A percentile compares a stretch with the other conserved stretches of the same genome.
These are phyloP conservation scores for Parnassius glacialis DNA, from an alignment of 2,888 invertebrate genomes.

Conservation along the genomic window DNA sequence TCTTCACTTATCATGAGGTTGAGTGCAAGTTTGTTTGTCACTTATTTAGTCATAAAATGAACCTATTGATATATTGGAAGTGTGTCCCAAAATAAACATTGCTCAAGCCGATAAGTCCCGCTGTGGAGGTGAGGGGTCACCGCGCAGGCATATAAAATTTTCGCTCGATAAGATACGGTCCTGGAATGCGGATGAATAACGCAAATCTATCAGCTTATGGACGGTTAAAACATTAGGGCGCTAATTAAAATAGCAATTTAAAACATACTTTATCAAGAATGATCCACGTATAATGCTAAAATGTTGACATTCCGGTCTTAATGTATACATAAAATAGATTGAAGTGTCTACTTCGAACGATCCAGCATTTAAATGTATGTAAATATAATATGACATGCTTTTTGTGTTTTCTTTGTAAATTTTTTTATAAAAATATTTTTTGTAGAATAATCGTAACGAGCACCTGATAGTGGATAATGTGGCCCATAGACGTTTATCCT, in stretches of 20 bases:
- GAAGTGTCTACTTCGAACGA: neutral
- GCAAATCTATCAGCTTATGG: neutral
- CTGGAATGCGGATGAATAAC: conserved; percentile 3
- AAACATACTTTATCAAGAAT: conserved; percentile 2
- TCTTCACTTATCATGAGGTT: conserved; percentile 24
- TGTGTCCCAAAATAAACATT: conserved; percentile 25
- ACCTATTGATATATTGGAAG: neutral
- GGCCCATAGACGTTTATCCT: too few relatives aligned
- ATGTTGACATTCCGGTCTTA: conserved; percentile 2
- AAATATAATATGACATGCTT: neutral
- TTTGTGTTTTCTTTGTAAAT: neutral
- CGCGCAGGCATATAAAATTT: neutral
- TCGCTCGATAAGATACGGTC: conserved; percentile 4
- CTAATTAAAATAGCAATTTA: neutral
- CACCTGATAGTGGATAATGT: too few relatives aligned
- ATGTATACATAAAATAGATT: neutral
- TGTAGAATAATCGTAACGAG: too few relatives aligned
- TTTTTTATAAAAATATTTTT: too few relatives aligned
- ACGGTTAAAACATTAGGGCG: neutral
- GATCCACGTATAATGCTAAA: neutral
- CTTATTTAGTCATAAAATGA: too few relatives aligned
- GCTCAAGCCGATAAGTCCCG: conserved; percentile 1
- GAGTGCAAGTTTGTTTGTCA: conserved; percentile 14
- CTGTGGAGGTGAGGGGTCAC: conserved; percentile 4
- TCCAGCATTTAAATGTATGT: neutral